phyloP scores from a whole-genome alignment of 2,113 vertebrate species.

The Brevimyrus niger region DNA sequence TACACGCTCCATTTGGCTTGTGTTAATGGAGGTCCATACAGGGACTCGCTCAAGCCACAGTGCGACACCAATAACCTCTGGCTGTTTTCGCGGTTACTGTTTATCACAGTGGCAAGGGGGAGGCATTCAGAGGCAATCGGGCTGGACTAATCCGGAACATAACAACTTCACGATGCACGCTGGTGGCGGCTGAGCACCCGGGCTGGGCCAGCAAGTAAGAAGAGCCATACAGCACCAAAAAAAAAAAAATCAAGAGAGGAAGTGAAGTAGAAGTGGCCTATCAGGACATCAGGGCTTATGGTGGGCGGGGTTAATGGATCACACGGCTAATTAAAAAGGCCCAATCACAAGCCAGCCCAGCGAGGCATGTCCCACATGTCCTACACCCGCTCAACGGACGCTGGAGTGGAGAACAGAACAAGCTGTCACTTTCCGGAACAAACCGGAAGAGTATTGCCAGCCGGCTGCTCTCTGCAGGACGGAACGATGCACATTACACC shows the following conservation, averaged over 20 bases:
- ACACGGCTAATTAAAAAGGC: background rate
- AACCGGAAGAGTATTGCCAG: background rate
- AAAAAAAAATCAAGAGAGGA: background rate
- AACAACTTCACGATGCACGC: background rate
- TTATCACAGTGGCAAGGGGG: background rate
- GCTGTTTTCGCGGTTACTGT: conserved; percentile 5
- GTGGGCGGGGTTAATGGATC: background rate
- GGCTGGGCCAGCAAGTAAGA: background rate
- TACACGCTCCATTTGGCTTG: conserved; percentile 8
- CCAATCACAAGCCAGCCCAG: background rate
- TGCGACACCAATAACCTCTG: conserved; percentile 14
- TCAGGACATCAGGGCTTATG: background rate
- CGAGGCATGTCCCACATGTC: background rate
- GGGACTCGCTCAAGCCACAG: conserved; percentile 1
- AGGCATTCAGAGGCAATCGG: conserved; percentile 4
- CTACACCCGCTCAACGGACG: background rate
- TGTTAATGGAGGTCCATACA: conserved; percentile 8
- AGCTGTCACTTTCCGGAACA: background rate
- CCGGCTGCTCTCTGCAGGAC: background rate
- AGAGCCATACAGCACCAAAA: background rate
- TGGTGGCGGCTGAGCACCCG: background rate
- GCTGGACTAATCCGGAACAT: background rate
- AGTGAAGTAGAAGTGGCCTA: background rate
- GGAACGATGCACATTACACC: background rate
- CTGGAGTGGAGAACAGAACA: background rate